phyloP scores from a whole-genome alignment of 2,888 invertebrate species.

The Folsomia manolachei region DNA sequence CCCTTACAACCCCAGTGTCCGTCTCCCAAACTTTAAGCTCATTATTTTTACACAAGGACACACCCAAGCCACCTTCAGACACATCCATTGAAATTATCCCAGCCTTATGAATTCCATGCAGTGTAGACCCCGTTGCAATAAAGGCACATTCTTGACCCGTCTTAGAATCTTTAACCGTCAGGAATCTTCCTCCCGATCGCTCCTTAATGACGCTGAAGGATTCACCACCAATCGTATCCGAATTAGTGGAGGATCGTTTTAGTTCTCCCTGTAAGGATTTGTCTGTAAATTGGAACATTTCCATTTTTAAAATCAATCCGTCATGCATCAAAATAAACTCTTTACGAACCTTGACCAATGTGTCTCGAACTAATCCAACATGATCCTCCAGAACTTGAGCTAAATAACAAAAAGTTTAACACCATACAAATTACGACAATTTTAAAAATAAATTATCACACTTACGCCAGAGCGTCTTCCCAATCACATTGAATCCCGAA shows the following conservation, averaged over 20 bases:
- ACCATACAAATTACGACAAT: too few species aligned
- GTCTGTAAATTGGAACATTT: too few species aligned
- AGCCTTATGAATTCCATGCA: constrained; percentile 56
- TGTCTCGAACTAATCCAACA: constrained; percentile 45
- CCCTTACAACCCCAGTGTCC: constrained; percentile 60
- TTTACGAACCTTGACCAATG: constrained; percentile 44
- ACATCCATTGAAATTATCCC: constrained; percentile 61
- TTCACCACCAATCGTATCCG: constrained; percentile 45
- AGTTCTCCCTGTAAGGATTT: constrained; percentile 51
- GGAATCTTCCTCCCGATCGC: constrained; percentile 51
- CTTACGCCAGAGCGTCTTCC: constrained; percentile 59
- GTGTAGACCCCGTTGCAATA: constrained; percentile 59
- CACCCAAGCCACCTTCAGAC: constrained; percentile 62
- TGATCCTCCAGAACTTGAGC: constrained; percentile 24
- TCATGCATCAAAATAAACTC: too few species aligned
- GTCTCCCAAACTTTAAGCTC: constrained; percentile 65
- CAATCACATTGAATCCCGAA: constrained; percentile 58
- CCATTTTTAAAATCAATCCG: neutral
- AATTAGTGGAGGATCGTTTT: constrained; percentile 17
- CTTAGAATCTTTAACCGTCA: constrained; percentile 56
- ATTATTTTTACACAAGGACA: constrained; percentile 63
- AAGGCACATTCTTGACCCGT: constrained; percentile 55
- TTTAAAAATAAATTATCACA: neutral
- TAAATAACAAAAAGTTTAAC: neutral
- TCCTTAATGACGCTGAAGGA: constrained; percentile 26